Conservation (phyloP, 2,797 vertebrate genomes). For the Muscicapa striata region DNA sequence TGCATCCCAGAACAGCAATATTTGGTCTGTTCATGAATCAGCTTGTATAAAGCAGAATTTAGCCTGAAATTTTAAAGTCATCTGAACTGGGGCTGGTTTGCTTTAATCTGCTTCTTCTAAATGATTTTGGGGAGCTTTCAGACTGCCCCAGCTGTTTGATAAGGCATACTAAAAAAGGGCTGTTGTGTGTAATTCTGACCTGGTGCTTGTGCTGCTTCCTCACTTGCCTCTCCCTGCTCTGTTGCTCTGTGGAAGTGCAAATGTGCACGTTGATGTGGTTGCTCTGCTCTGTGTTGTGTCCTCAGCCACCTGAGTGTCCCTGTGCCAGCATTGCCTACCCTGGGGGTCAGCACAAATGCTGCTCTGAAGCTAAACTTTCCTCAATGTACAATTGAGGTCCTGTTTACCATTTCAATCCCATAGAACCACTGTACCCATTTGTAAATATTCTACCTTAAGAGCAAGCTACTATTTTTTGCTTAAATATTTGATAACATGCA, state of each 20-base stretch:
- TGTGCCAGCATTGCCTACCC: fast-evolving
- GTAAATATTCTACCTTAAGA: background rate
- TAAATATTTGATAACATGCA: background rate
- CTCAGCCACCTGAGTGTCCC: background rate
- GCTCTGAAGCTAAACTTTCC: background rate
- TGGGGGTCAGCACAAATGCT: background rate
- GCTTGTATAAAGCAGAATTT: constrained; percentile 23
- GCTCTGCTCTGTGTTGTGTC: background rate
- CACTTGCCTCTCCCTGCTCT: background rate
- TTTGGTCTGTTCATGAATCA: constrained; percentile 42
- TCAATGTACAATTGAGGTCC: background rate
- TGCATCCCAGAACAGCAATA: constrained; percentile 32
- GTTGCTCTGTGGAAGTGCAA: background rate
- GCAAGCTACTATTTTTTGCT: background rate
- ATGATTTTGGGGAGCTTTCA: background rate
- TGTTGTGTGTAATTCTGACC: background rate
- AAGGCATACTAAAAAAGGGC: background rate
- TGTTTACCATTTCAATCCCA: background rate
- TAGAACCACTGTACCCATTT: background rate
- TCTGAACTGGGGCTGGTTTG: background rate
- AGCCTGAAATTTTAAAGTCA: background rate
- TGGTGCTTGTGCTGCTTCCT: background rate
- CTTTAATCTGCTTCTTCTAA: background rate
- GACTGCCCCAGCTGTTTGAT: background rate
- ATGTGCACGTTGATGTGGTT: fast-evolving